Evolutionary conservation across 1,140 invertebrate genomes (phyloP).

Genomic region (Bombus confusus): DNA sequence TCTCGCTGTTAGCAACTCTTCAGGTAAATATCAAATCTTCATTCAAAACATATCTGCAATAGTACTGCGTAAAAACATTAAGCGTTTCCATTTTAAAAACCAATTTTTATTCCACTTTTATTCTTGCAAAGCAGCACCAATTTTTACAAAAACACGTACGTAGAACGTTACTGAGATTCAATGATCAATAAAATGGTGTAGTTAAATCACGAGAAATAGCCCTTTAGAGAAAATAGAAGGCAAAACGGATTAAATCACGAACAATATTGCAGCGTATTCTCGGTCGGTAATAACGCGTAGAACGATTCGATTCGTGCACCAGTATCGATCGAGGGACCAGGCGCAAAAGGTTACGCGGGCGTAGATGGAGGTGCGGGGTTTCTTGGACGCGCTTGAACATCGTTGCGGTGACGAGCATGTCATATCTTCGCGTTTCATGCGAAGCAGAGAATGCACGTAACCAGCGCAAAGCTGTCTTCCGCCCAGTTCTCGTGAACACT

Average conservation of each 20-base stretch:
- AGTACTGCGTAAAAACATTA: background rate
- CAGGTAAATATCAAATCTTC: background rate
- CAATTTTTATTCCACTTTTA: background rate
- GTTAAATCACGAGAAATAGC: background rate
- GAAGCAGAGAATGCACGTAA: slow-evolving; percentile 64
- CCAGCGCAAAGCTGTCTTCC: slow-evolving; percentile 69
- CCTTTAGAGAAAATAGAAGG: background rate
- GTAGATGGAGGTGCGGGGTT: slow-evolving; percentile 30
- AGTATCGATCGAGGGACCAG: slow-evolving; percentile 49
- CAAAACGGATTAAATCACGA: background rate
- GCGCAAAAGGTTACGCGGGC: slow-evolving; percentile 18
- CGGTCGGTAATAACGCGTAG: slow-evolving; percentile 9
- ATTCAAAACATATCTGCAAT: too few species aligned
- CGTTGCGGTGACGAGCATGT: slow-evolving; percentile 31
- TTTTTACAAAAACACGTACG: background rate
- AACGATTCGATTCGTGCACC: background rate
- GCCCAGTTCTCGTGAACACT: slow-evolving; percentile 75
- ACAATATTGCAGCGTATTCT: background rate
- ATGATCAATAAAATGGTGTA: too few species aligned
- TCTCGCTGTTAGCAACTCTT: background rate
- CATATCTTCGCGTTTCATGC: slow-evolving; percentile 50
- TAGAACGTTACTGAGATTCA: background rate
- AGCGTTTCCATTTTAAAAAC: background rate
- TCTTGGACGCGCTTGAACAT: slow-evolving; percentile 30
- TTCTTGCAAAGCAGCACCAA: background rate